A percentile compares a stretch with the other conserved stretches of the same genome.
Conservation (phyloP, 2,113 vertebrate species). For the Dasyurus viverrinus region DNA sequence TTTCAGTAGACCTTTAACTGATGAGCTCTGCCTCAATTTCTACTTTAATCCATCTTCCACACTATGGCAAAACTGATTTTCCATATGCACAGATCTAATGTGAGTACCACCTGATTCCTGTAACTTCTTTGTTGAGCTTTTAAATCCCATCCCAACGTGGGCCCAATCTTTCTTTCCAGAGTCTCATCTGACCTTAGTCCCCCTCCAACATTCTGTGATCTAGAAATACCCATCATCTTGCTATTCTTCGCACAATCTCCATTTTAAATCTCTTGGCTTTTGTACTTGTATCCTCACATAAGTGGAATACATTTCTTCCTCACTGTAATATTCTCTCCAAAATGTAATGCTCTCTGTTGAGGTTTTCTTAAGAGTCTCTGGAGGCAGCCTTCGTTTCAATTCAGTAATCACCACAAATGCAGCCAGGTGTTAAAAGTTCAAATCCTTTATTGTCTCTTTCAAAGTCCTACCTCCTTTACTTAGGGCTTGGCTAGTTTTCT, state of each 20-base stretch:
- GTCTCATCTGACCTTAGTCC: not conserved
- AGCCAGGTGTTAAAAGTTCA: too few species aligned
- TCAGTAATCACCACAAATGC: too few species aligned
- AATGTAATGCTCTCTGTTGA: too few species aligned
- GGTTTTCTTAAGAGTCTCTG: too few species aligned
- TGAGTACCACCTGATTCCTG: not conserved
- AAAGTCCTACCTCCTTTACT: too few species aligned
- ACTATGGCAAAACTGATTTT: not conserved
- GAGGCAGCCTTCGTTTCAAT: too few species aligned
- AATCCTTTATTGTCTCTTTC: too few species aligned
- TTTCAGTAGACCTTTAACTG: not conserved
- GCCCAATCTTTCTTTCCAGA: not conserved
- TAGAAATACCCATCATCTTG: not conserved
- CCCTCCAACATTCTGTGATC: not conserved
- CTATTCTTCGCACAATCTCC: not conserved
- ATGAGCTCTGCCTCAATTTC: not conserved
- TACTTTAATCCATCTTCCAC: not conserved
- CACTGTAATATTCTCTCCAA: too few species aligned
- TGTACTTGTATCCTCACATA: not conserved
- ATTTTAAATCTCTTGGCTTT: not conserved
- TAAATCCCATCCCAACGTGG: not conserved
- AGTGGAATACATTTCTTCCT: too few species aligned
- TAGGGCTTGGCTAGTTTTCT: too few species aligned
- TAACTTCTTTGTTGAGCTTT: not conserved
- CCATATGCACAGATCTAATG: not conserved